A percentile compares a stretch with the other conserved stretches of the same genome.
phyloP scores from a whole-genome alignment of 2,113 vertebrate species.

The Ammodytes dubius region DNA sequence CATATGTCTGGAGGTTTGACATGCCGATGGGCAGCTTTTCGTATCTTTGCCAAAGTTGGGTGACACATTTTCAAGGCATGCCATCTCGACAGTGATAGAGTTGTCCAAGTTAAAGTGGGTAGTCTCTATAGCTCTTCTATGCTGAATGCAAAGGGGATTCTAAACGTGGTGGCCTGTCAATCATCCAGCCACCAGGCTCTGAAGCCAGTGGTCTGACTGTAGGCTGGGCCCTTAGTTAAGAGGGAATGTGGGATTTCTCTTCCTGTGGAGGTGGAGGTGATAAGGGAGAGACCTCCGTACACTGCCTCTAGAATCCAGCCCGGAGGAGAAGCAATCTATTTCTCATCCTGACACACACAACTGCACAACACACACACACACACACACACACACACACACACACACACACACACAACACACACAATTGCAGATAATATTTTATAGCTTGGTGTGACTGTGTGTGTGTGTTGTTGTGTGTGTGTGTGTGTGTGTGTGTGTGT shows the following conservation, averaged over 20 bases:
- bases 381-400: constrained; percentile 15
- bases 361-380: constrained; percentile 10
- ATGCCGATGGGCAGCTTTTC: constrained; percentile 3
- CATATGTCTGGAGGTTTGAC: constrained; percentile 30
- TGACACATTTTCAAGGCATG: background rate
- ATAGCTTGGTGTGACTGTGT: constrained; percentile 18
- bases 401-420: constrained; percentile 9
- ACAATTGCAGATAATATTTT: constrained; percentile 31
- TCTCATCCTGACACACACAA: constrained; percentile 17
- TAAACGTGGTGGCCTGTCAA: constrained; percentile 20
- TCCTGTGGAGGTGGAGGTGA: constrained; percentile 37
- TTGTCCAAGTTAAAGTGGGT: background rate
- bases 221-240: constrained; percentile 17
- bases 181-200: background rate
- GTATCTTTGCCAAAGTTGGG: background rate
- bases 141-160: background rate
- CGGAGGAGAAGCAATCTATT: constrained; percentile 58
- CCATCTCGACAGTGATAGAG: background rate
- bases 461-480: background rate
- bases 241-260: constrained; percentile 28
- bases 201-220: constrained; percentile 31
- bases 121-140: background rate
- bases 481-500: constrained; percentile 19
- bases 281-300: constrained; percentile 29
- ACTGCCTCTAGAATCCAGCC: constrained; percentile 23